These are phyloP conservation scores for Hipposideros larvatus DNA, from an alignment of 2,797 vertebrate genomes.

Conservation along the genomic window DNA sequence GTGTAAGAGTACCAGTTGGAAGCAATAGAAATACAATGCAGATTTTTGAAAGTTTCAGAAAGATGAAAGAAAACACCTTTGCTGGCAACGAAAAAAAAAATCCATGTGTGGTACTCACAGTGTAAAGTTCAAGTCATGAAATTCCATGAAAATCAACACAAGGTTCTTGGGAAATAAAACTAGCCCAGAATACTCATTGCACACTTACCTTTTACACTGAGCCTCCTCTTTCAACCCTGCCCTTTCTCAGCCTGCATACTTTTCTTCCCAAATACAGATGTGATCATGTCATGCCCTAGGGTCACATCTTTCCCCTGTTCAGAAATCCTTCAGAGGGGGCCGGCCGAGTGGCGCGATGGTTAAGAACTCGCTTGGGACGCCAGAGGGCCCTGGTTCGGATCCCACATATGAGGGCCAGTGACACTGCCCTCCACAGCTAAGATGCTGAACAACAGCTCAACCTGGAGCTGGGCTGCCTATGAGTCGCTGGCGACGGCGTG, in stretches of 20 bases:
- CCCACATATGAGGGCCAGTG: no score
- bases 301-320: background rate
- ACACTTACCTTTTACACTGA: background rate
- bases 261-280: background rate
- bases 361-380: no score
- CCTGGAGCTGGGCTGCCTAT: no score
- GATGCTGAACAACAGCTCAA: no score
- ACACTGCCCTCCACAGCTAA: no score
- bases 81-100: background rate
- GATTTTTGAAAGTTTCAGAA: background rate
- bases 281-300: background rate
- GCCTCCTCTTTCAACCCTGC: background rate
- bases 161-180: background rate
- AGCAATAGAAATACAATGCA: background rate
- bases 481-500: no score
- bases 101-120: background rate
- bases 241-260: background rate
- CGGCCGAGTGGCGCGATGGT: no score
- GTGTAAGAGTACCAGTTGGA: background rate
- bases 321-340: background rate
- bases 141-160: background rate
- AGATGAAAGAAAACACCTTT: slow-evolving; percentile 23
- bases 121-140: background rate
- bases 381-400: no score
- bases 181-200: background rate